Conservation (phyloP, 2,113 vertebrate species). For the Austrofundulus limnaeus region DNA sequence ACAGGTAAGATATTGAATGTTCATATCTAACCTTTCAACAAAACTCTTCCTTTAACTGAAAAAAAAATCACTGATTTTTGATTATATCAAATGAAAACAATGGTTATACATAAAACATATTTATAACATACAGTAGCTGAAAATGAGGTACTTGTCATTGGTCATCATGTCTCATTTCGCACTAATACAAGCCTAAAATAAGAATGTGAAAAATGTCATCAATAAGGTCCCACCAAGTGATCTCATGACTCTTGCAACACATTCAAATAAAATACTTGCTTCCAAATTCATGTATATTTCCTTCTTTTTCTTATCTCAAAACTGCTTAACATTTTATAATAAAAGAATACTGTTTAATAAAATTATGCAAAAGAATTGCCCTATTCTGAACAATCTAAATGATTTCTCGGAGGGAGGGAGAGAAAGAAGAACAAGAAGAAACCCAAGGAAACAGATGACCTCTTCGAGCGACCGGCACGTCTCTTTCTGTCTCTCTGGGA, state of each 20-base stretch:
- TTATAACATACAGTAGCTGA: no score
- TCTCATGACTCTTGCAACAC: slow-evolving; percentile 18
- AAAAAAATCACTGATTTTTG: no score
- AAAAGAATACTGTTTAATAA: slow-evolving; percentile 59
- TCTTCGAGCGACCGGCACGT: slow-evolving; percentile 28
- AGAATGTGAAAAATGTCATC: slow-evolving; percentile 21
- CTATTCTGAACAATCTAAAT: slow-evolving; percentile 55
- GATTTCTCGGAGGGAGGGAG: slow-evolving; percentile 35
- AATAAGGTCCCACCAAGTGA: slow-evolving; percentile 6
- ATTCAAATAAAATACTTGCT: slow-evolving; percentile 17
- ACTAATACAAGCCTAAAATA: background rate
- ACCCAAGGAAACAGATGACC: slow-evolving; percentile 34
- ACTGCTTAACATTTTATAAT: background rate
- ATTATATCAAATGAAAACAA: no score
- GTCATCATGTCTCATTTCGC: background rate
- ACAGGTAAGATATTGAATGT: no score
- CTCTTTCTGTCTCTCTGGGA: slow-evolving; percentile 26
- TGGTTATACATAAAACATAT: no score
- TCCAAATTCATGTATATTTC: slow-evolving; percentile 57
- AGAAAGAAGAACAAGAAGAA: slow-evolving; percentile 1
- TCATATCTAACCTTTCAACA: no score
- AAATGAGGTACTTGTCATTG: no score
- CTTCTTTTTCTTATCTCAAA: slow-evolving; percentile 45
- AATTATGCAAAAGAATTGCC: slow-evolving; percentile 60
- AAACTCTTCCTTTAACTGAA: no score